phyloP scores from a whole-genome alignment of 1,140 invertebrate genomes.

The Metopolophium dirhodum region DNA sequence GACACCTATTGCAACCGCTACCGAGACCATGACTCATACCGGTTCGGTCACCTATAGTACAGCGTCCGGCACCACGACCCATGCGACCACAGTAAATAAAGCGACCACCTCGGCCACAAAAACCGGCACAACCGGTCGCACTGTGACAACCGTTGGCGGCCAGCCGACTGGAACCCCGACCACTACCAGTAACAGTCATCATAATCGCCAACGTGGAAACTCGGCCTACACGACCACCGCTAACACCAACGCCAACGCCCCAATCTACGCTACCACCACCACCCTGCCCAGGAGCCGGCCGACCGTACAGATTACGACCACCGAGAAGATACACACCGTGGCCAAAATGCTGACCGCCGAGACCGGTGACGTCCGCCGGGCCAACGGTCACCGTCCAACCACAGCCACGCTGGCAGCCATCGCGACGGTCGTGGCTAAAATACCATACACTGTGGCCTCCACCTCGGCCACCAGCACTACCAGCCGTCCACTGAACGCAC shows the following conservation, averaged over 20 bases:
- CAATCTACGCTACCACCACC: conserved; percentile 57
- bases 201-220: conserved; percentile 59
- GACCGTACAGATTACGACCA: not conserved
- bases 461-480: not conserved
- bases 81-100: conserved; percentile 59
- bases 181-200: conserved; percentile 60
- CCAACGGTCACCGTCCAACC: conserved; percentile 58
- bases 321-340: not conserved
- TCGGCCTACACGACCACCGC: not conserved
- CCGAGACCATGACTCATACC: not conserved
- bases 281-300: not conserved
- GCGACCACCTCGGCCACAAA: conserved; percentile 56
- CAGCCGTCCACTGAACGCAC: not conserved
- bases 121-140: conserved; percentile 59
- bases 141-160: not conserved
- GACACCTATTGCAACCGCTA: conserved; percentile 63
- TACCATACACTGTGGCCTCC: not conserved
- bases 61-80: not conserved
- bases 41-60: not conserved
- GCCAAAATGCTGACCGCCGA: not conserved
- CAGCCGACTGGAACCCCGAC: conserved; percentile 49
- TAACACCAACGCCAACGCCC: conserved; percentile 59
- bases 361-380: conserved; percentile 63
- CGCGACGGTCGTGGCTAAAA: not conserved
- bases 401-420: conserved; percentile 61